phyloP scores from a whole-genome alignment of 2,888 invertebrate species.

The Chromoteleia sp. region DNA sequence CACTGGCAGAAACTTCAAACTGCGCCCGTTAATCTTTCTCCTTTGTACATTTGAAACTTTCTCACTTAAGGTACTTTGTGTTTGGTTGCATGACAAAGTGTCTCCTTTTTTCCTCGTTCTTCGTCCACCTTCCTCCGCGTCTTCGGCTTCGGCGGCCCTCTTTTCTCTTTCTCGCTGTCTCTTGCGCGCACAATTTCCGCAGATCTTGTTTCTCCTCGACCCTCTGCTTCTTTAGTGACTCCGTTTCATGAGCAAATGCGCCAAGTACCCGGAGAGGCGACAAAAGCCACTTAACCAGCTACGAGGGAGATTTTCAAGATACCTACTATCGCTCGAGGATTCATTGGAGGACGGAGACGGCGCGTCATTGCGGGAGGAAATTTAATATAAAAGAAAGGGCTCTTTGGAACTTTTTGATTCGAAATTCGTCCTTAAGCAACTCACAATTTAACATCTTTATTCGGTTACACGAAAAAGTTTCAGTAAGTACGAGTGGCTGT shows the following conservation, averaged over 20 bases:
- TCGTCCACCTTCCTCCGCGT: constrained; percentile 57
- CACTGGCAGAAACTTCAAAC: constrained; percentile 74
- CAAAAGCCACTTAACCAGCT: constrained; percentile 79
- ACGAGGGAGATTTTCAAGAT: constrained; percentile 73
- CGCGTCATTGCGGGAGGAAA: constrained; percentile 67
- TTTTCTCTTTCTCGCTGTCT: constrained; percentile 56
- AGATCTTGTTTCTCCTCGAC: constrained; percentile 67
- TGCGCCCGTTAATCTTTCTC: constrained; percentile 76
- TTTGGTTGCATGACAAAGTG: constrained; percentile 74
- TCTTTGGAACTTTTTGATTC: constrained; percentile 63
- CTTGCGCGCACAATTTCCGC: constrained; percentile 65
- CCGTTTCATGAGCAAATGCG: constrained; percentile 70
- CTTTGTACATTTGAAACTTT: constrained; percentile 73
- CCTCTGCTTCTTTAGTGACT: constrained; percentile 66
- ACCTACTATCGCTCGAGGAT: constrained; percentile 71
- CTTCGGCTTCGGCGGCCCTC: constrained; percentile 29
- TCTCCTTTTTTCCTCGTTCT: constrained; percentile 72
- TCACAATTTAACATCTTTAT: constrained; percentile 58
- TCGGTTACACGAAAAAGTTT: constrained; percentile 54
- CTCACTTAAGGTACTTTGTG: constrained; percentile 71
- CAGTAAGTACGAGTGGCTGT: constrained; percentile 20
- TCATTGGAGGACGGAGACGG: constrained; percentile 51
- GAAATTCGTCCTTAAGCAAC: constrained; percentile 62
- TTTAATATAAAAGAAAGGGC: constrained; percentile 70
- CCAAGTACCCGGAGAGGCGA: constrained; percentile 77